A percentile compares a stretch with the other conserved stretches of the same genome.
Conservation (phyloP, 2,113 vertebrate genomes). For the Tachysurus vachellii region DNA sequence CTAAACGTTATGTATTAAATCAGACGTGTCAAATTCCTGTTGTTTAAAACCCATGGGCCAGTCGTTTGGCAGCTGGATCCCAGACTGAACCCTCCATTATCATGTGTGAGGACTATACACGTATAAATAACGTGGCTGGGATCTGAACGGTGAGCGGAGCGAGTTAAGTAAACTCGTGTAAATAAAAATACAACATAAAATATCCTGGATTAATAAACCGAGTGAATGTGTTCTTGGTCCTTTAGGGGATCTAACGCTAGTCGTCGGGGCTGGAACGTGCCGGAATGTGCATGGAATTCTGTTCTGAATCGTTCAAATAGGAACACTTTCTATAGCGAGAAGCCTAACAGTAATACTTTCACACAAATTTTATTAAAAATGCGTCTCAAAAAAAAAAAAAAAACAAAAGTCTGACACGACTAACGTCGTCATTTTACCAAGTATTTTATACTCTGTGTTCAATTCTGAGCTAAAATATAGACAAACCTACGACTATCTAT, state of each 20-base stretch:
- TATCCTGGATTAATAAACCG: background rate
- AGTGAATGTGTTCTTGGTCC: background rate
- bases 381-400: background rate
- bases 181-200: background rate
- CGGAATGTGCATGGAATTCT: background rate
- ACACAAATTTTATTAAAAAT: background rate
- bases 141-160: background rate
- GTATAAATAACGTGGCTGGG: background rate
- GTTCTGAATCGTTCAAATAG: background rate
- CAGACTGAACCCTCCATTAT: background rate
- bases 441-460: background rate
- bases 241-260: too few species aligned
- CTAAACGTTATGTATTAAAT: background rate
- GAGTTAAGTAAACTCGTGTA: background rate
- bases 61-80: background rate
- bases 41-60: background rate
- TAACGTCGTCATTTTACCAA: background rate
- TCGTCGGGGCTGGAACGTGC: background rate
- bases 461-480: background rate
- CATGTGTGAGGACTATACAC: background rate
- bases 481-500: background rate
- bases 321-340: background rate
- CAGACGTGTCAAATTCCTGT: background rate
- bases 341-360: background rate
- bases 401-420: background rate